Conservation (phyloP, 64 coral and sea anemone species). For the Catalaphyllia jardinei region DNA sequence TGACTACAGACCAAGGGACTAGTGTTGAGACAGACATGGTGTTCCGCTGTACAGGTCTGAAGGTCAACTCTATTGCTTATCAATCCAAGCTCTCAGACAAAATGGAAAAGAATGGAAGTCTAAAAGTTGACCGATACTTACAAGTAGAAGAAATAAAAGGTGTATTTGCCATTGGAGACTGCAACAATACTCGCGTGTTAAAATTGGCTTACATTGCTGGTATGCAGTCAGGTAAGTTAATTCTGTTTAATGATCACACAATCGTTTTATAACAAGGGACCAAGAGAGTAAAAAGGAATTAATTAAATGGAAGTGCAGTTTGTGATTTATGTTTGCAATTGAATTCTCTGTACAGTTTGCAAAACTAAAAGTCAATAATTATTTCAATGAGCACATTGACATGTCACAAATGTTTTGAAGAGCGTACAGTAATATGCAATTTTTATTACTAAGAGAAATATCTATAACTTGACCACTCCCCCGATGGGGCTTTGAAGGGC, state of each 20-base stretch:
- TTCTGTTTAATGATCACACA: neutral
- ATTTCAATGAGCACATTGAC: too few relatives aligned
- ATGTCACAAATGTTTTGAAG: too few relatives aligned
- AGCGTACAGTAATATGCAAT: too few relatives aligned
- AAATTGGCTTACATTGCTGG: conserved; percentile 72
- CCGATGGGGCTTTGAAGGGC: too few relatives aligned
- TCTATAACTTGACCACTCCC: too few relatives aligned
- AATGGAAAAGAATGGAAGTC: conserved; percentile 80
- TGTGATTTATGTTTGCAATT: neutral
- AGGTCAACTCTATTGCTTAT: conserved; percentile 78
- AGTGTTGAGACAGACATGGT: conserved; percentile 76
- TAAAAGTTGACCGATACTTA: conserved; percentile 76
- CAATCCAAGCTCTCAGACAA: conserved; percentile 91
- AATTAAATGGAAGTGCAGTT: neutral
- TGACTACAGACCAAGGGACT: conserved; percentile 82
- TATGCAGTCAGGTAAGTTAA: conserved; percentile 60
- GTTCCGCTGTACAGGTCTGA: conserved; percentile 80
- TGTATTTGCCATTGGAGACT: conserved; percentile 94
- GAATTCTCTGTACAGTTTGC: neutral
- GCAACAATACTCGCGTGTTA: conserved; percentile 76
- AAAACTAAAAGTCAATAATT: too few relatives aligned
- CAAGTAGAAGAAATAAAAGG: conserved; percentile 83
- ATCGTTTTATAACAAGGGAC: neutral
- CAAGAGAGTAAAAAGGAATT: neutral
- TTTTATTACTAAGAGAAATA: too few relatives aligned